Evolutionary conservation across 1,140 invertebrate genomes (phyloP).

Genomic region (Penaeus indicus): DNA sequence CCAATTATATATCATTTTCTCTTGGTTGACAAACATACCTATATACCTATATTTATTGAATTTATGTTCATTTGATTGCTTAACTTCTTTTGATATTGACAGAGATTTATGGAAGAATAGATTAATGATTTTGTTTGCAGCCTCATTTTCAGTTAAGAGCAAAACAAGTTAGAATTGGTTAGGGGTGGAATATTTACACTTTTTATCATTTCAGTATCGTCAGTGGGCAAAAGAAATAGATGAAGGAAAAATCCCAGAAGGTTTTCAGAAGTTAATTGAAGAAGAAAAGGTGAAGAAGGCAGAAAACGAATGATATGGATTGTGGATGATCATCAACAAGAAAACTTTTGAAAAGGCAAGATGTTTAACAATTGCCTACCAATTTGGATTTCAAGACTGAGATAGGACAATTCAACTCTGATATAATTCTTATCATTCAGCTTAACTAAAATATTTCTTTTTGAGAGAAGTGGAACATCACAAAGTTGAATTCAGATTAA

Average conservation of each 20-base stretch:
- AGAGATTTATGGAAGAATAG: too few relatives aligned
- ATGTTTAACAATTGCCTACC: background rate
- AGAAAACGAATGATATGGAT: conserved; percentile 40
- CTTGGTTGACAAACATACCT: too few relatives aligned
- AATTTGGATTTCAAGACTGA: background rate
- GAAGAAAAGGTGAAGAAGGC: conserved; percentile 71
- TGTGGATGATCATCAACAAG: too few relatives aligned
- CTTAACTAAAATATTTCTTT: background rate
- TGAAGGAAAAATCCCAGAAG: conserved; percentile 82
- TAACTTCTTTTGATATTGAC: too few relatives aligned
- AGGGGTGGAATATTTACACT: background rate
- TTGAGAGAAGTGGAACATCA: background rate
- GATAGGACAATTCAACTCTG: background rate
- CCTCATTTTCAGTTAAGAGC: background rate
- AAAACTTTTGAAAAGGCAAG: background rate
- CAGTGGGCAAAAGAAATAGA: conserved; percentile 85
- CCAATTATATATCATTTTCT: too few relatives aligned
- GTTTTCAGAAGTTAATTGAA: conserved; percentile 81
- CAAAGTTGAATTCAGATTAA: background rate
- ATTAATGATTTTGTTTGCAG: background rate
- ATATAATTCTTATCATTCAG: background rate
- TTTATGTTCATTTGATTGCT: too few relatives aligned
- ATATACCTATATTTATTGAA: too few relatives aligned
- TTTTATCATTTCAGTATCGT: conserved; percentile 78
- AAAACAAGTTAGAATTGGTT: background rate